These are phyloP conservation scores for Rhamnusium bicolor DNA, from an alignment of 2,888 invertebrate species.

Conservation along the genomic window DNA sequence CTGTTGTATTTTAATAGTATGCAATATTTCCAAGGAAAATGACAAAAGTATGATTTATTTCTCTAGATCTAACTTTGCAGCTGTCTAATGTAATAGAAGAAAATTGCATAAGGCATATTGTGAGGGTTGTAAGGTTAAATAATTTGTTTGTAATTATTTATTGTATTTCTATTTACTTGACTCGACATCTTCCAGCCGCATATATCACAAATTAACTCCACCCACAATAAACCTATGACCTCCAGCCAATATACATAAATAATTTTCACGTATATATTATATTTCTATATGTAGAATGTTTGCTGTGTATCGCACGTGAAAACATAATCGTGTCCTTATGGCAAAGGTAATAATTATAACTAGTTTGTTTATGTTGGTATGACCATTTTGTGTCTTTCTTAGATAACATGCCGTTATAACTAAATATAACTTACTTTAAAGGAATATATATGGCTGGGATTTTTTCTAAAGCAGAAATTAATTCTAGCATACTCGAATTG, in stretches of 20 bases:
- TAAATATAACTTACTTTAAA: too few species aligned
- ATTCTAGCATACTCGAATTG: too few species aligned
- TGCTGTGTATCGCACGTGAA: constrained; percentile 21
- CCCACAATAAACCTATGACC: constrained; percentile 48
- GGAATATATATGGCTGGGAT: too few species aligned
- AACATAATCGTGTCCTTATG: constrained; percentile 23
- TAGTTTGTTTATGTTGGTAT: constrained; percentile 19
- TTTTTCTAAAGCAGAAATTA: too few species aligned
- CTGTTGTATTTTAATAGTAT: too few species aligned
- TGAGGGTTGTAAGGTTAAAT: constrained; percentile 40
- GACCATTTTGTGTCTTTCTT: background rate
- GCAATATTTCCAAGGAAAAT: too few species aligned
- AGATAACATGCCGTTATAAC: too few species aligned
- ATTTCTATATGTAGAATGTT: background rate
- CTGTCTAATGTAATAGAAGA: too few species aligned
- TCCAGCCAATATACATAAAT: constrained; percentile 43
- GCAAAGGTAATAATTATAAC: constrained; percentile 35
- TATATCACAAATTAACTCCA: constrained; percentile 48
- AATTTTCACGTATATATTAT: constrained; percentile 27
- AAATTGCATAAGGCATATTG: background rate
- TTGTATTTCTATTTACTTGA: constrained; percentile 43
- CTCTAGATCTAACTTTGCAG: too few species aligned
- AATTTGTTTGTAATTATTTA: constrained; percentile 45
- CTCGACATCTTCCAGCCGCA: constrained; percentile 44
- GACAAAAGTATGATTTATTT: too few species aligned